Base-by-base conservation (phyloP, 2,113 vertebrate species). In the Butorides virescens region DNA sequence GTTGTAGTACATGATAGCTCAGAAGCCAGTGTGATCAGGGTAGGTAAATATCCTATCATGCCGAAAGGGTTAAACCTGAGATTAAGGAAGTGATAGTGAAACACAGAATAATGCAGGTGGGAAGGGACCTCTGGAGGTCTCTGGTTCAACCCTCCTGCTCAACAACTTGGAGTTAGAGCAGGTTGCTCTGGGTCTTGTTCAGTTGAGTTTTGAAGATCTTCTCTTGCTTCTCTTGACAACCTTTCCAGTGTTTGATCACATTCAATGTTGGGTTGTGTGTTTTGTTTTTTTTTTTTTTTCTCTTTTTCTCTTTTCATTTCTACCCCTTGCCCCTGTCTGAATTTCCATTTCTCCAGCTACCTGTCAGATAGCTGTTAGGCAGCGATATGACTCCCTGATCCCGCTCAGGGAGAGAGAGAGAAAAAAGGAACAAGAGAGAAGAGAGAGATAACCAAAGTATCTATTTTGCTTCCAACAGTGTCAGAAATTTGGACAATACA, bases 401-500 rank as follows among this genome's bases (percentile, higher is more conserved):
- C 50, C 21, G 20, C 15, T 78, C 42, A 42, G 12, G 11, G 14
- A 42, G 14, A 53, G 52, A 42, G 2, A 85, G 95, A 42, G 42
- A 42, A 42, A 42, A 42, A 42, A 42, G 42, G 42, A 42, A 42
- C 42, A 42, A 42, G 42, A 44, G 32, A 21, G 19, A 2, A 44
- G 19, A 15, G 5, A 19, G 29, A 66, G 6, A 26, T 80, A 86
- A 96, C 12, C 16, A 8, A 36, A 86, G 29, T 62, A 59, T 65
- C 34, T 8, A 1, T 95, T 96, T 90, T 97, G 29, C 68, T 94
- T 93, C 92, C 76, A 95, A 96, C 97, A 99, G 99, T 99, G 99
- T 98, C 99, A 99, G 98, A 99, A 99, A 94, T 99, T 99, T 94
- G 99, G 99, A 86, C 99, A 99, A 66, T 99, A 99, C 98, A 99